Conservation (phyloP, 2,797 vertebrate species). For the Dermochelys coriacea region DNA sequence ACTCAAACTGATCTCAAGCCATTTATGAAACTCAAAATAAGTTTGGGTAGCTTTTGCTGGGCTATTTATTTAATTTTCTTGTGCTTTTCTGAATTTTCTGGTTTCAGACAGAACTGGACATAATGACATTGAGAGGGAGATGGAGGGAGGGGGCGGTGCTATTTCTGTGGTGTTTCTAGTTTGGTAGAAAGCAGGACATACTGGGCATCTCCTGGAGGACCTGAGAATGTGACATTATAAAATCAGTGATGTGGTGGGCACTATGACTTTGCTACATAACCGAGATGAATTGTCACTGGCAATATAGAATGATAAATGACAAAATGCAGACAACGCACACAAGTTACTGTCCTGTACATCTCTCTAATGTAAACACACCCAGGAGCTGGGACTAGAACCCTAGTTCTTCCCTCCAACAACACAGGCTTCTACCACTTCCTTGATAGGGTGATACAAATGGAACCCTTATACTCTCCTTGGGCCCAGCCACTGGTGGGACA, state of each 20-base stretch:
- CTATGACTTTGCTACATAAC: neutral
- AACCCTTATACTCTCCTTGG: neutral
- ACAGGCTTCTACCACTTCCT: neutral
- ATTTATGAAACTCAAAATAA: neutral
- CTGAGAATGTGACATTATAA: neutral
- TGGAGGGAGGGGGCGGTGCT: too few species aligned
- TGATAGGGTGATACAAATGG: neutral
- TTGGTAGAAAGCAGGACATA: neutral
- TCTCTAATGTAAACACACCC: neutral
- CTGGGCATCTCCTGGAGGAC: neutral
- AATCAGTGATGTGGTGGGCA: neutral
- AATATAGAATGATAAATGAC: neutral
- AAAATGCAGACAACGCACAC: neutral
- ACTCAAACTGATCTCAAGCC: neutral
- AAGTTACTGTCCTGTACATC: neutral
- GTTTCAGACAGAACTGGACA: neutral
- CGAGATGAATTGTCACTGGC: neutral
- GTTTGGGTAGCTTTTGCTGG: neutral
- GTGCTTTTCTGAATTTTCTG: neutral
- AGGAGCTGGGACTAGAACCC: neutral
- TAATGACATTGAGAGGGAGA: neutral
- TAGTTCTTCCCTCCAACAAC: neutral
- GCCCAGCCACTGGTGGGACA: neutral
- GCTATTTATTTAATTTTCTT: neutral
- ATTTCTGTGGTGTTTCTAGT: neutral